Conservation (phyloP, 2,113 vertebrate genomes). For the Mus pahari region DNA sequence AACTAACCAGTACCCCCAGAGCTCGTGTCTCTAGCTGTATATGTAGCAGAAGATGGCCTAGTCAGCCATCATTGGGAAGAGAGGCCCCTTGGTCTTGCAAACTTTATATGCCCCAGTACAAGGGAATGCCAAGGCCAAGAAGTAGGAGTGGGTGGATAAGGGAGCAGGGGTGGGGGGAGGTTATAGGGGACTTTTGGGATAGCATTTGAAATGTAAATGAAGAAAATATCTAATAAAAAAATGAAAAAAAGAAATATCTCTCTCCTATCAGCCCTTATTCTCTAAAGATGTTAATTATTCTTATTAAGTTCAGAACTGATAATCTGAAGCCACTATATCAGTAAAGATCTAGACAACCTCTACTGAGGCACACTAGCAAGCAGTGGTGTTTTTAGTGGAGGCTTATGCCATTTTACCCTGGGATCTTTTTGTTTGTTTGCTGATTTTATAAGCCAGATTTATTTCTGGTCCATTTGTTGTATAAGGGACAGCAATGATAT, state of each 20-base stretch:
- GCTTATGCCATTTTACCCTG: background rate
- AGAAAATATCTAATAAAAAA: too few relatives aligned
- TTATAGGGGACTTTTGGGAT: too few relatives aligned
- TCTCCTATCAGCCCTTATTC: background rate
- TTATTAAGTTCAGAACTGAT: slow-evolving; percentile 51
- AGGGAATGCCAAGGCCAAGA: too few relatives aligned
- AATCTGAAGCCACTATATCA: background rate
- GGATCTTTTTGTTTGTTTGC: slow-evolving; percentile 58
- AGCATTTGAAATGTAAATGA: too few relatives aligned
- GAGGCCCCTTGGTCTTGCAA: too few relatives aligned
- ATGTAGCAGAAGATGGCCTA: too few relatives aligned
- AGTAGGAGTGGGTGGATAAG: too few relatives aligned
- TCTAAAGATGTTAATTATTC: slow-evolving; percentile 27
- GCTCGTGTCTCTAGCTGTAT: too few relatives aligned
- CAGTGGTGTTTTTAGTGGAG: background rate
- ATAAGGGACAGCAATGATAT: background rate
- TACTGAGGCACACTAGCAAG: background rate
- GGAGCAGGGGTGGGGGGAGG: too few relatives aligned
- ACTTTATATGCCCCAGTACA: too few relatives aligned
- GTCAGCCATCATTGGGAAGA: too few relatives aligned
- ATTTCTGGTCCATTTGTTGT: slow-evolving; percentile 16
- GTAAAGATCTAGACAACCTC: background rate
- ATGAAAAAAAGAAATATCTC: background rate
- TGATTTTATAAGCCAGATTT: slow-evolving; percentile 28
- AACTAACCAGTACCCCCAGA: too few relatives aligned